Evolutionary conservation across 2,797 vertebrate species (phyloP).

Genomic region (Poeciliopsis gracilis): DNA sequence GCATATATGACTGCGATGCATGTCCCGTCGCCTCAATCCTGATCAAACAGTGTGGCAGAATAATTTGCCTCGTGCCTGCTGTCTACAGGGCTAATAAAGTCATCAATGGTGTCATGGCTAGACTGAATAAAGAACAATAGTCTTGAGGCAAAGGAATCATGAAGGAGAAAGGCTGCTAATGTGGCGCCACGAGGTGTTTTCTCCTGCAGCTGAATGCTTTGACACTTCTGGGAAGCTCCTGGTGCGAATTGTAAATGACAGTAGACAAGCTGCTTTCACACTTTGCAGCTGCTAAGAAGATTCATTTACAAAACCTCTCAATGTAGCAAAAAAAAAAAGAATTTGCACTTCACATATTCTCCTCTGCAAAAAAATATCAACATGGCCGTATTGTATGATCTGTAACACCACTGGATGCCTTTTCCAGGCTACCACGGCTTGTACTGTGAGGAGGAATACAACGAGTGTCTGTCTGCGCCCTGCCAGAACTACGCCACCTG

Average conservation of each 20-base stretch:
- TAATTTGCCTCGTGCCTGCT: neutral
- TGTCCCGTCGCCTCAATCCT: neutral
- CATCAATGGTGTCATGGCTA: neutral
- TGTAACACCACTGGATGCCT: conserved; percentile 31
- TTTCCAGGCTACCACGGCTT: conserved; percentile 93
- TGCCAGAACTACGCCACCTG: conserved; percentile 96
- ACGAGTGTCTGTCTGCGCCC: conserved; percentile 93
- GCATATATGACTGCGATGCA: conserved; percentile 24
- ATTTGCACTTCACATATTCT: neutral
- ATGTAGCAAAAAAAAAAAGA: neutral
- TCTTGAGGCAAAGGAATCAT: neutral
- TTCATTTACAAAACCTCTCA: neutral
- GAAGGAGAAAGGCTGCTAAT: conserved; percentile 1
- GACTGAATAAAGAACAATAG: neutral
- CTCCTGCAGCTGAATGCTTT: conserved; percentile 2
- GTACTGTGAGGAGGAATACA: conserved; percentile 97
- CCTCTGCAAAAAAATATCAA: neutral
- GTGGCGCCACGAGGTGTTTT: neutral
- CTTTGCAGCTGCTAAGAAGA: conserved; percentile 8
- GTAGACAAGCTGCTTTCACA: neutral
- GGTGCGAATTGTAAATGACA: conserved; percentile 17
- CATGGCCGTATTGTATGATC: neutral
- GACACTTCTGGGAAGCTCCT: conserved; percentile 2
- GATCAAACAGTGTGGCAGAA: neutral
- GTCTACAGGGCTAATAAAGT: neutral